Base-by-base conservation (phyloP, 2,888 invertebrate species). In the Oxyscelio sp. region DNA sequence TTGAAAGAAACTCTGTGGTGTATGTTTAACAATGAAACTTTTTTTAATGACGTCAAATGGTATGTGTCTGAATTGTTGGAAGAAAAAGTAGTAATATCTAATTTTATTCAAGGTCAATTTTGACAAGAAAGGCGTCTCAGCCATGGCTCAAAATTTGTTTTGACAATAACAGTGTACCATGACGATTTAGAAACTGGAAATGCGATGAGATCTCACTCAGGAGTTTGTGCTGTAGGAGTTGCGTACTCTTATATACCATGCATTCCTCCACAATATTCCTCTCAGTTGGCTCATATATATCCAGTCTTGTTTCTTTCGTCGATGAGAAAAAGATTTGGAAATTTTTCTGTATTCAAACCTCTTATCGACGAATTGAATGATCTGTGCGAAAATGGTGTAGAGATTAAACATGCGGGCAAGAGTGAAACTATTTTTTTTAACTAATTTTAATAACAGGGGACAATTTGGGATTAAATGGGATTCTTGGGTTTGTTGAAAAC, bases 361-460 rank as follows among this genome's bases (percentile, higher is more conserved):
- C 43, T 79, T 19, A 59, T 87, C 17, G 45, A 71, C 13, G 79
- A 87, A 50, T 15, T 77, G 5, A 31, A 77, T n/a, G 13, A 24
- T 15, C 48, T 68, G n/a, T 40, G 19, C 5, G 24, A 31, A 4
- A 34, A 68, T 21, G 77, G 68, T 0, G n/a, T 82, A 17, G 27
- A 38, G n/a, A 11, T 68, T 13, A 13, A 22, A 58, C 11, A 54
- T 40, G 13, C 17, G 2, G 15, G 17, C 13, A 38, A 22, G 8
- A 40, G 40, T 15, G 50, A 50, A 59, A 45, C 9, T 27, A 19
- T 82, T 3, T 79, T 50, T 43, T 86, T 85, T 63, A 66, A 56
- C 38, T 82, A n/a, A 43, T 27, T n/a, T 21, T 78, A 11, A 58
- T 86, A 11, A n/a, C 56, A 15, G 85, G 84, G 3, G 85, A 86